Conservation (phyloP, 2,113 vertebrate genomes). For the Taxidea taxus region DNA sequence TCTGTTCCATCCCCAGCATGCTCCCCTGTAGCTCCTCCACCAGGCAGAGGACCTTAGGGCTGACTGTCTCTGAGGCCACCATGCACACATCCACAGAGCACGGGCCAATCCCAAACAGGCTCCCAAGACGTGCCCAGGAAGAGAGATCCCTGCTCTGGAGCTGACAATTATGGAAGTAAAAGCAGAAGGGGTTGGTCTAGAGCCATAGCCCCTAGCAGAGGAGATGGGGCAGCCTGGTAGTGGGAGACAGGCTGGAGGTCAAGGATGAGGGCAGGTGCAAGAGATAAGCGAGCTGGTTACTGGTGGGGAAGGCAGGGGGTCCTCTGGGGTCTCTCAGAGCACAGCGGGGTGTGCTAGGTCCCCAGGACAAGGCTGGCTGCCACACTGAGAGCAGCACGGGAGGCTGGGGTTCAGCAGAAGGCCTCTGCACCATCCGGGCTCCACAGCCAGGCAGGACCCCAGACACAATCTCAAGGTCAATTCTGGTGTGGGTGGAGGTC, state of each 20-base stretch:
- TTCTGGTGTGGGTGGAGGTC: background rate
- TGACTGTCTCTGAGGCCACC: fast-evolving
- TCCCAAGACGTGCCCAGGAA: background rate
- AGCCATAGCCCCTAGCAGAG: background rate
- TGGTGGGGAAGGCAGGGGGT: background rate
- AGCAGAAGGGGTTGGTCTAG: background rate
- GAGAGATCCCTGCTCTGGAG: background rate
- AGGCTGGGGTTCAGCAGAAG: background rate
- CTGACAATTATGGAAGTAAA: background rate
- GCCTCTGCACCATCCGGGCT: background rate
- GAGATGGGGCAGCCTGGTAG: fast-evolving
- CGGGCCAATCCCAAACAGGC: background rate
- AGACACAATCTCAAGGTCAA: background rate
- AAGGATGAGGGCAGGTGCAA: background rate
- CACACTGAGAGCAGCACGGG: too few species aligned
- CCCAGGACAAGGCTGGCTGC: background rate
- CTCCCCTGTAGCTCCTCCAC: too few species aligned
- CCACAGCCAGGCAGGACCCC: background rate
- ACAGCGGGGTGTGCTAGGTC: fast-evolving
- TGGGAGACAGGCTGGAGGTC: background rate
- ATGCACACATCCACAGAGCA: too few species aligned
- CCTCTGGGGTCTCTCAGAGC: background rate
- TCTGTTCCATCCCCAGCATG: background rate
- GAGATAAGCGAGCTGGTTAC: background rate
- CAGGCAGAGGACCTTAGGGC: background rate